A percentile compares a stretch with the other conserved stretches of the same genome.
Conservation (phyloP, 2,113 vertebrate genomes). For the Chlamydotis undulata region DNA sequence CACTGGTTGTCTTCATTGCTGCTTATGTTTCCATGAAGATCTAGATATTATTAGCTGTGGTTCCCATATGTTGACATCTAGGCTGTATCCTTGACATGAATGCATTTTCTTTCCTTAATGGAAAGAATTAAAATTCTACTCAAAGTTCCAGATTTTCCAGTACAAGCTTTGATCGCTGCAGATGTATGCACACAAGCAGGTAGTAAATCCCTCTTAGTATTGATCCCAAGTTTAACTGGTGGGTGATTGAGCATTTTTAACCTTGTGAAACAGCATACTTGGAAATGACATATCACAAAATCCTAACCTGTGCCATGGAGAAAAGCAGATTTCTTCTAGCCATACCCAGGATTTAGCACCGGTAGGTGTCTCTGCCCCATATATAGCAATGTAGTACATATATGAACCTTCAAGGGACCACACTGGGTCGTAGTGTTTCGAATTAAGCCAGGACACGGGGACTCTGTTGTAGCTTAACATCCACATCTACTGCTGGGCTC, state of each 20-base stretch:
- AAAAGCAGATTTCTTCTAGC: conserved; percentile 26
- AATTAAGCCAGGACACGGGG: not conserved
- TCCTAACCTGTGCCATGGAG: not conserved
- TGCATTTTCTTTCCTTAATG: conserved; percentile 26
- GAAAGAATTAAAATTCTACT: conserved; percentile 9
- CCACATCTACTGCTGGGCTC: not conserved
- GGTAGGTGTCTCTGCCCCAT: not conserved
- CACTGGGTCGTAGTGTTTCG: not conserved
- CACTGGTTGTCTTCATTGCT: not conserved
- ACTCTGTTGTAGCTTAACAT: not conserved
- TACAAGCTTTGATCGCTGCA: conserved; percentile 28
- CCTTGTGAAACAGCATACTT: conserved; percentile 18
- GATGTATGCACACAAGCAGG: conserved; percentile 29
- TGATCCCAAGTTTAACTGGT: conserved; percentile 30
- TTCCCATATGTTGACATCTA: not conserved
- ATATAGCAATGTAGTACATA: not conserved
- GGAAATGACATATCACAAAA: conserved; percentile 23
- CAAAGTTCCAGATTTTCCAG: not conserved
- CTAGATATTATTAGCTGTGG: not conserved
- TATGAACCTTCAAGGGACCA: not conserved
- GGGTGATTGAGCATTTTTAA: conserved; percentile 30
- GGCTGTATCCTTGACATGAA: not conserved
- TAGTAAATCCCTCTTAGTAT: conserved; percentile 62
- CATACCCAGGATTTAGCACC: not conserved
- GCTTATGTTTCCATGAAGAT: not conserved